Base-by-base conservation (phyloP, 1,140 invertebrate species). In the Nebria ingens region DNA sequence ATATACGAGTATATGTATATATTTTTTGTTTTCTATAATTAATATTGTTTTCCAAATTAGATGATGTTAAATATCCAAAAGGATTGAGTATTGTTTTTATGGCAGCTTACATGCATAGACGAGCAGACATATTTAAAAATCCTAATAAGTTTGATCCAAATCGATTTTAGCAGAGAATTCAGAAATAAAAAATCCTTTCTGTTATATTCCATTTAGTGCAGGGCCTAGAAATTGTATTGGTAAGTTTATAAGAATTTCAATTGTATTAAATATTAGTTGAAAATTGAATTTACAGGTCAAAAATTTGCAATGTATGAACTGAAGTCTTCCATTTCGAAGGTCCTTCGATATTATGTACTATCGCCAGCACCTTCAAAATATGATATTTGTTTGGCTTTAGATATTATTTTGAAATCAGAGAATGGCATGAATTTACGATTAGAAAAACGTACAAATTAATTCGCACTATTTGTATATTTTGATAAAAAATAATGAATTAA, bases 121-220 rank as follows among this genome's bases (percentile, higher is more conserved):
- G 85, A 63, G 70, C 76, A 1, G 70, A 81, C 20, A 63, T 78
- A 22, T 92, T 81, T 65, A 75, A 79, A 29, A 75, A 91, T 55
- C 88, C 90, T 0, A 76, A 85, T 34, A 71, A 72, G 55, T 92
- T 88, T 66, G 78, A 88, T 67, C 90, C 90, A 0, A 85, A 91
- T 54, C 73, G 87, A 61, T 92, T 91, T 65, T 81, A 19, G 73
- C 78, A 12, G 75, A 79, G 57, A 80, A 82, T 64, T 71, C 69
- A 29, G 66, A 68, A 34, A 73, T 76, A 54, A 66, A 73, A 60
- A 61, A 73, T 19, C 73, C 73, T 17, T 82, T 69, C 58, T 67
- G 73, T 2, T 84, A 79, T 61, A 70, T 85, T 13, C 83, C 84
- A 2, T 88, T 87, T 59, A 84, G 82, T 61, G 83, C 80, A 3